These are phyloP conservation scores for Drosophila sordidula DNA, from an alignment of 2,888 invertebrate genomes.

Conservation along the genomic window DNA sequence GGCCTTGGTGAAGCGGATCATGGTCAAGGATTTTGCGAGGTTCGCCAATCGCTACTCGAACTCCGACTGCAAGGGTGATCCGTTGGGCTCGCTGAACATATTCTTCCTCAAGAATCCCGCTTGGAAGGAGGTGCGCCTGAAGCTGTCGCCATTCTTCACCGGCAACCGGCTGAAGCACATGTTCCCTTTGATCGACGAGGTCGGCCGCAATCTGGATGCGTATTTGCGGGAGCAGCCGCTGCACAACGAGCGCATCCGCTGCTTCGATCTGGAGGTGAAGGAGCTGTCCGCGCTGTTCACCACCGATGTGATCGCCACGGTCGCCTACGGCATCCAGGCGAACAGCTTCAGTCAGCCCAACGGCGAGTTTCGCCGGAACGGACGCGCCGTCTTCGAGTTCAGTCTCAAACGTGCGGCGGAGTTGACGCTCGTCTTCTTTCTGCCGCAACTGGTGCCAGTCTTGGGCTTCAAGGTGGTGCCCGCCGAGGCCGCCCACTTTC, in stretches of 20 bases:
- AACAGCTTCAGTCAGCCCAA: conserved; percentile 85
- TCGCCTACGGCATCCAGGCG: conserved; percentile 85
- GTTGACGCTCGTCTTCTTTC: conserved; percentile 84
- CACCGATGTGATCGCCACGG: conserved; percentile 85
- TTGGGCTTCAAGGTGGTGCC: conserved; percentile 84
- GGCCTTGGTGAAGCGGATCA: conserved; percentile 84
- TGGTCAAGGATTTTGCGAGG: conserved; percentile 85
- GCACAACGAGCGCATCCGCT: conserved; percentile 59
- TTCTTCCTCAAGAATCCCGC: conserved; percentile 85
- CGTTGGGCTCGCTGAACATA: conserved; percentile 85
- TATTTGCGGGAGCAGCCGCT: conserved; percentile 71
- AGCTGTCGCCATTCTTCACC: conserved; percentile 86
- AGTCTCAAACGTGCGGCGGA: conserved; percentile 81
- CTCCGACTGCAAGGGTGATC: conserved; percentile 83
- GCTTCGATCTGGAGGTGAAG: conserved; percentile 79
- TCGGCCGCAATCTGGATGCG: conserved; percentile 79
- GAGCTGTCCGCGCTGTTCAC: conserved; percentile 83
- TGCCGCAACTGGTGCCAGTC: conserved; percentile 83
- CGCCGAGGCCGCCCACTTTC: conserved; percentile 78
- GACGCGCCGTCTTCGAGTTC: conserved; percentile 84
- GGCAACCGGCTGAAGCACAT: conserved; percentile 83
- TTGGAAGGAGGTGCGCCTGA: conserved; percentile 85
- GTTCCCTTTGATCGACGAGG: conserved; percentile 82
- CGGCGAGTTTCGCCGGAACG: conserved; percentile 84
- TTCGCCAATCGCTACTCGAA: conserved; percentile 84